Evolutionary conservation across 2,113 vertebrate genomes (phyloP).

Genomic region (Tonatia bakeri): DNA sequence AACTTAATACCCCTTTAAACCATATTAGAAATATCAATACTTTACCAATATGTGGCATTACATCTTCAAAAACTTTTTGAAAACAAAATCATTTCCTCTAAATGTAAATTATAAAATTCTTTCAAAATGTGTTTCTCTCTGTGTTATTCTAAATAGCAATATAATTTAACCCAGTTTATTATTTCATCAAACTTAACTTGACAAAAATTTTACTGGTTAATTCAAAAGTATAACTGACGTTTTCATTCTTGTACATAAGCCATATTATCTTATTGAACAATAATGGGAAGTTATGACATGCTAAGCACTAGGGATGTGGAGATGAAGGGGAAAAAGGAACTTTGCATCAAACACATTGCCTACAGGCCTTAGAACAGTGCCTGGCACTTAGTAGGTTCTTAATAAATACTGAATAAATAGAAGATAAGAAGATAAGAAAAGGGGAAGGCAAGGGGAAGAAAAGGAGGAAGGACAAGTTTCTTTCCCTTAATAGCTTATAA

Average conservation of each 20-base stretch:
- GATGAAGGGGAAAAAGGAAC: not conserved
- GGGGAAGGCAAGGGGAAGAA: rapidly evolving
- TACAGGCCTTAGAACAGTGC: not conserved
- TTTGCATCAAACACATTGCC: not conserved
- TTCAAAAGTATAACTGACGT: not conserved
- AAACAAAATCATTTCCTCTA: constrained; percentile 1
- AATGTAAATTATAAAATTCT: not conserved
- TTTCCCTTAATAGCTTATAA: not conserved
- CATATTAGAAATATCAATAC: not conserved
- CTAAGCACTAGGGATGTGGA: not conserved
- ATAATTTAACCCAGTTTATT: not conserved
- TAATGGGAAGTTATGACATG: not conserved
- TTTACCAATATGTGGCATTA: not conserved
- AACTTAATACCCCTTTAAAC: not conserved
- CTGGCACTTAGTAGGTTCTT: not conserved
- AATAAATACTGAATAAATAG: not conserved
- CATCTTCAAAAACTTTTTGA: not conserved
- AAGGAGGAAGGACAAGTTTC: not conserved
- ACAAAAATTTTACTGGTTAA: not conserved
- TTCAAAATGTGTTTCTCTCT: not conserved
- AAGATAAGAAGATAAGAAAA: not conserved
- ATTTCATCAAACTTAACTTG: not conserved
- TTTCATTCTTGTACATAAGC: not conserved
- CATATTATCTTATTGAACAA: not conserved
- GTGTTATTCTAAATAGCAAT: not conserved